Conservation (phyloP, 1,140 invertebrate species). For the Manduca sexta region DNA sequence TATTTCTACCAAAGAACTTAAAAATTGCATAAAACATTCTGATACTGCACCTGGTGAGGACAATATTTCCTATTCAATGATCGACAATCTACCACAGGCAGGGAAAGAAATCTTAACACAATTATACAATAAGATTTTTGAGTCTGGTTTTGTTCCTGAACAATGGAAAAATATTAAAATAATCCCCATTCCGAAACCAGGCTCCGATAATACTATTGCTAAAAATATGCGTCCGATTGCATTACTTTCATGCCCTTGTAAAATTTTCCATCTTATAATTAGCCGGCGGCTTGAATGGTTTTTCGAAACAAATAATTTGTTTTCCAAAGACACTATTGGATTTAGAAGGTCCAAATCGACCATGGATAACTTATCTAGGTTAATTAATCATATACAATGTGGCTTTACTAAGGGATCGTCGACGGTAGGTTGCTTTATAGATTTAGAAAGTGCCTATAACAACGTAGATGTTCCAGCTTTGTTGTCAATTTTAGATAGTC, state of each 20-base stretch:
- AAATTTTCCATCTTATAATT: constrained; percentile 10
- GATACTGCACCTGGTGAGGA: constrained; percentile 20
- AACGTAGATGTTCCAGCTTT: neutral
- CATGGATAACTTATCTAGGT: neutral
- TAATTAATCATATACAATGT: constrained; percentile 2
- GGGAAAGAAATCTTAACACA: constrained; percentile 8
- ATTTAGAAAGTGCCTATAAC: constrained; percentile 3
- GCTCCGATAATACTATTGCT: constrained; percentile 13
- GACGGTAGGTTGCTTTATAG: constrained; percentile 1
- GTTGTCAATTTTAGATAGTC: constrained; percentile 5
- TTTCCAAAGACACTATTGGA: neutral
- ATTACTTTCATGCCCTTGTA: constrained; percentile 16
- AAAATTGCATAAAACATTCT: neutral
- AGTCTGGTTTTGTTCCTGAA: constrained; percentile 18
- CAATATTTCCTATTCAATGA: constrained; percentile 26
- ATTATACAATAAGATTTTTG: constrained; percentile 21
- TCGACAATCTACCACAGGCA: constrained; percentile 13
- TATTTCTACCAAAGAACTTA: neutral
- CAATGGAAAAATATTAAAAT: constrained; percentile 45
- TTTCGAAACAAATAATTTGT: neutral
- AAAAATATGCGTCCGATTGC: constrained; percentile 31
- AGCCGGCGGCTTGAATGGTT: constrained; percentile 15
- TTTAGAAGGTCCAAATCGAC: neutral
- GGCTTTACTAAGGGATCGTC: neutral
- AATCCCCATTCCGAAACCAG: constrained; percentile 38